These are phyloP conservation scores for Epizoanthus fatuus DNA, from an alignment of 92 coral and sea anemone species.

Conservation along the genomic window DNA sequence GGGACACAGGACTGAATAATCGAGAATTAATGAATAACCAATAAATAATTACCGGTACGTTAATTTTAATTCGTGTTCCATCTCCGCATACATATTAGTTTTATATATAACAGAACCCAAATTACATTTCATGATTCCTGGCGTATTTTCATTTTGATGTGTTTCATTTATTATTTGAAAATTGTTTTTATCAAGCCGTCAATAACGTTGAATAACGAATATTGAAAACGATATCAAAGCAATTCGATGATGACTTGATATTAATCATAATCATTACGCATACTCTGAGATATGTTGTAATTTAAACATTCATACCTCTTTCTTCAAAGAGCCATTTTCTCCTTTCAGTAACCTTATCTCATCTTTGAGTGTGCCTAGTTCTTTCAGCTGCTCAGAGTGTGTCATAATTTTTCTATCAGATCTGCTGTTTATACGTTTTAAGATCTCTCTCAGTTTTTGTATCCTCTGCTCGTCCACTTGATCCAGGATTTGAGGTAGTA, in stretches of 20 bases:
- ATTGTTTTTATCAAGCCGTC: no score
- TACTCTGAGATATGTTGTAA: no score
- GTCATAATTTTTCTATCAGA: background rate
- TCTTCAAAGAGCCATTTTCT: slow-evolving; percentile 3
- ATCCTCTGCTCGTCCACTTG: slow-evolving; percentile 18
- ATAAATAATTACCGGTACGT: no score
- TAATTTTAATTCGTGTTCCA: no score
- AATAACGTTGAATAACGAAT: background rate
- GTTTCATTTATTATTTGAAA: no score
- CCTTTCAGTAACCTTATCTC: background rate
- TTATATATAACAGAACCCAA: no score
- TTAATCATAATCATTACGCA: no score
- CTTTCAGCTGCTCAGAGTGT: slow-evolving; percentile 18
- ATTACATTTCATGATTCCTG: no score
- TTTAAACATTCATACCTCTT: slow-evolving; percentile 1
- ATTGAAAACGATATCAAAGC: background rate
- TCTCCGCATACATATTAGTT: no score
- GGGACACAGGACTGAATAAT: no score
- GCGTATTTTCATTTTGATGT: no score
- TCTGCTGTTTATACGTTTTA: slow-evolving; percentile 7
- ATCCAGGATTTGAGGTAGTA: background rate
- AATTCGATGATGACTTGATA: background rate
- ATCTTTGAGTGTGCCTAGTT: background rate
- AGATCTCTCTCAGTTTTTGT: slow-evolving; percentile 1
- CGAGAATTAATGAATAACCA: no score